These are phyloP conservation scores for Tetraneura akinire DNA, from an alignment of 1,140 invertebrate genomes.

Conservation along the genomic window DNA sequence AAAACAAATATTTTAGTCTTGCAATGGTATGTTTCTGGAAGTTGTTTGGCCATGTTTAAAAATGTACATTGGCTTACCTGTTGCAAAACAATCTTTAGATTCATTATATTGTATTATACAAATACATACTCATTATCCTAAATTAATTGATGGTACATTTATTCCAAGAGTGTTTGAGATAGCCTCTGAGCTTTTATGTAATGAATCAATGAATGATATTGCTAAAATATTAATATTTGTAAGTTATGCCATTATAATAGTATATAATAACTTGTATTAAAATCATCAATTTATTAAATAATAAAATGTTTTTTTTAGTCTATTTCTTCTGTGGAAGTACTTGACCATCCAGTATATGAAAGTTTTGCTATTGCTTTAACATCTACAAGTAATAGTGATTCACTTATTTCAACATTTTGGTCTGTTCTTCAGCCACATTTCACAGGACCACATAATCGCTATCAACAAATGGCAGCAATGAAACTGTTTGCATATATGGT, in stretches of 20 bases:
- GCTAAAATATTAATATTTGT: constrained; percentile 46
- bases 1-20: constrained; percentile 18
- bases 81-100: constrained; percentile 46
- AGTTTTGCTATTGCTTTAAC: constrained; percentile 28
- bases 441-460: constrained; percentile 36
- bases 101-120: constrained; percentile 48
- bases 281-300: too few relatives aligned
- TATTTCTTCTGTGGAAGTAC: constrained; percentile 12
- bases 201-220: constrained; percentile 46
- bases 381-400: background rate
- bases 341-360: constrained; percentile 36
- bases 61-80: constrained; percentile 31
- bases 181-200: constrained; percentile 24
- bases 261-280: too few relatives aligned
- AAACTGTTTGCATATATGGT: constrained; percentile 14
- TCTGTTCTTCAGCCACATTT: constrained; percentile 23
- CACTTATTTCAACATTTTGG: constrained; percentile 38
- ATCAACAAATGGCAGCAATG: constrained; percentile 42
- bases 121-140: constrained; percentile 35
- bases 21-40: constrained; percentile 35
- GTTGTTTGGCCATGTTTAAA: constrained; percentile 45
- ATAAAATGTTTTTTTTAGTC: background rate
- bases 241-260: too few relatives aligned
- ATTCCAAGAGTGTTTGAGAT: constrained; percentile 40
- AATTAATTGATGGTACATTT: constrained; percentile 40